Conservation (phyloP, 2,888 invertebrate genomes). For the Eueremaeus valkanovi region DNA sequence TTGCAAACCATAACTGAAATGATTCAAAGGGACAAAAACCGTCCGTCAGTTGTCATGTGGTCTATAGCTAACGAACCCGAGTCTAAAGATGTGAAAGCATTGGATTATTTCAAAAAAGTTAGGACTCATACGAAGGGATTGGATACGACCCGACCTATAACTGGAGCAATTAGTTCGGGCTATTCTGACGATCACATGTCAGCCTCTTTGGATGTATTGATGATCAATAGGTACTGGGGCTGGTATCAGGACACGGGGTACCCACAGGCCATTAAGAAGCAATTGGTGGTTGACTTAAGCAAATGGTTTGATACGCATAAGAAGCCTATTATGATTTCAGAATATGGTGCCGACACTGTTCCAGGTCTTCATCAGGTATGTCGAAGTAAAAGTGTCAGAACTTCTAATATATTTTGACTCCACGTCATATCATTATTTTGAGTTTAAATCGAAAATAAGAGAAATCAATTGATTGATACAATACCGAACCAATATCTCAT, state of each 20-base stretch:
- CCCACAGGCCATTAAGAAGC: slow-evolving; percentile 66
- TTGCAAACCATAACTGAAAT: slow-evolving; percentile 78
- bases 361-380: slow-evolving; percentile 80
- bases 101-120: slow-evolving; percentile 74
- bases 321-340: slow-evolving; percentile 86
- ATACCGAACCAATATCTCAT: not conserved
- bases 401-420: too few relatives aligned
- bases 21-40: slow-evolving; percentile 84
- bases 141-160: slow-evolving; percentile 77
- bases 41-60: slow-evolving; percentile 94
- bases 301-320: slow-evolving; percentile 72
- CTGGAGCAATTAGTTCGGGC: slow-evolving; percentile 65
- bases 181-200: slow-evolving; percentile 66
- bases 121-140: slow-evolving; percentile 70
- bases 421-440: too few relatives aligned
- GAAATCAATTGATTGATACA: not conserved
- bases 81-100: slow-evolving; percentile 64
- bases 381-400: too few relatives aligned
- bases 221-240: slow-evolving; percentile 93
- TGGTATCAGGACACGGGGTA: slow-evolving; percentile 88
- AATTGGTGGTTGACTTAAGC: slow-evolving; percentile 54
- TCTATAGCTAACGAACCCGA: slow-evolving; percentile 92
- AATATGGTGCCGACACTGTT: slow-evolving; percentile 93
- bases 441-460: too few relatives aligned
- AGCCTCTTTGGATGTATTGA: slow-evolving; percentile 75